Evolutionary conservation across 2,888 invertebrate species (phyloP).

Genomic region (Agonopterix alstromeriana): DNA sequence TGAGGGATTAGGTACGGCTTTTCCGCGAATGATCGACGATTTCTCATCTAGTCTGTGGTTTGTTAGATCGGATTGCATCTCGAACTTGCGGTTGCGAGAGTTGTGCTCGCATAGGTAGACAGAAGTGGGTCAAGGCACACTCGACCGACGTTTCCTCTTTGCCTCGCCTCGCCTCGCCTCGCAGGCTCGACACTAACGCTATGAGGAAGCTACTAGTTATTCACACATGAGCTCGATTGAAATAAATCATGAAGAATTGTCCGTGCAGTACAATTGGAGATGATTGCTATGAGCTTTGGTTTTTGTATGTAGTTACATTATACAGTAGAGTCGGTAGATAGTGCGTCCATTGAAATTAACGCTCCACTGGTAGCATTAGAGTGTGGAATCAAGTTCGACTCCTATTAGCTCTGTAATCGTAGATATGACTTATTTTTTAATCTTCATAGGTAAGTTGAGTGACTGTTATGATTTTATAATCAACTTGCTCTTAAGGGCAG

Average conservation of each 20-base stretch:
- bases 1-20: no score
- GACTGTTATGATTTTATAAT: no score
- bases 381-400: no score
- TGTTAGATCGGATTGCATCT: slow-evolving; percentile 25
- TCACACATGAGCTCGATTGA: slow-evolving; percentile 37
- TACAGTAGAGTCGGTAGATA: no score
- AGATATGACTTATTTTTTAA: no score
- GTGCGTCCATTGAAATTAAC: no score
- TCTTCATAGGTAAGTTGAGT: no score
- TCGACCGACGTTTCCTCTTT: slow-evolving; percentile 55
- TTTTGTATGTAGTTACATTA: no score
- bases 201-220: slow-evolving; percentile 63
- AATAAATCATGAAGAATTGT: slow-evolving; percentile 19
- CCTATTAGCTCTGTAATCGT: no score
- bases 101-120: slow-evolving; percentile 27
- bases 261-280: not conserved
- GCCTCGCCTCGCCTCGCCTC: slow-evolving; percentile 25
- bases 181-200: slow-evolving; percentile 16
- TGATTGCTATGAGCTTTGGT: not conserved
- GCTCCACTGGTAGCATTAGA: no score
- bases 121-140: slow-evolving; percentile 67
- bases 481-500: no score
- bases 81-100: slow-evolving; percentile 37
- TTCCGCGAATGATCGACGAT: not conserved
- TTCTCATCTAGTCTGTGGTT: slow-evolving; percentile 6